These are phyloP conservation scores for Lycodopsis pacificus DNA, from an alignment of 2,797 vertebrate genomes.

Conservation along the genomic window DNA sequence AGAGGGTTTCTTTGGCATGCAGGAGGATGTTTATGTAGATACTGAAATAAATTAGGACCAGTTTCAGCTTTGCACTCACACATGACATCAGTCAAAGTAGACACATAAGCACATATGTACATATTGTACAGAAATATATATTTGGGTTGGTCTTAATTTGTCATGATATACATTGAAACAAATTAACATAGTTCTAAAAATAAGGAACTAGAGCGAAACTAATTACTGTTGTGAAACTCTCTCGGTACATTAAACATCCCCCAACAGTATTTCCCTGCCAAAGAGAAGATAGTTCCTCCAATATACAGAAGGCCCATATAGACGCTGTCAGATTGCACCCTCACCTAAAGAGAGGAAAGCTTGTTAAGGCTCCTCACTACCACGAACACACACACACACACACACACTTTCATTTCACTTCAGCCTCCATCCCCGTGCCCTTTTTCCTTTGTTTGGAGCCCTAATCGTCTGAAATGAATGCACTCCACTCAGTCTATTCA, in stretches of 20 bases:
- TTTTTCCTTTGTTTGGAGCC: slow-evolving; percentile 58
- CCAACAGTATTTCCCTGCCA: neutral
- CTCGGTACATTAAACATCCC: slow-evolving; percentile 5
- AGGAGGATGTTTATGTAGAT: slow-evolving; percentile 13
- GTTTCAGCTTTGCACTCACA: slow-evolving; percentile 2
- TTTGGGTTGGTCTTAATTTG: slow-evolving; percentile 1
- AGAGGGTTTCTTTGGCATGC: slow-evolving; percentile 6
- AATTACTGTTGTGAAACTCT: neutral
- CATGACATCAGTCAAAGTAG: slow-evolving; percentile 4
- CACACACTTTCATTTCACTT: slow-evolving; percentile 25
- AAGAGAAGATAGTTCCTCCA: slow-evolving; percentile 15
- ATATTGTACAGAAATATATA: neutral
- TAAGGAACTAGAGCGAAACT: neutral
- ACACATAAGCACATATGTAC: neutral
- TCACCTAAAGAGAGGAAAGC: slow-evolving; percentile 39
- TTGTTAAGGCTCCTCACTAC: slow-evolving; percentile 19
- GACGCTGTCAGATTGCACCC: slow-evolving; percentile 55
- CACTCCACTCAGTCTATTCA: slow-evolving; percentile 53
- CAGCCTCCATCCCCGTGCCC: slow-evolving; percentile 26
- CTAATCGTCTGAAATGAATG: slow-evolving; percentile 73
- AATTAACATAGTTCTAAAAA: neutral
- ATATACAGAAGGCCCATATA: slow-evolving; percentile 30
- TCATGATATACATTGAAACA: neutral
- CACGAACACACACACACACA: neutral
- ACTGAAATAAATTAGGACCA: neutral